Evolutionary conservation across 2,797 vertebrate genomes (phyloP), one percentile per base, ranked within the genome.

Genomic region (Apodemus agrarius): DNA sequence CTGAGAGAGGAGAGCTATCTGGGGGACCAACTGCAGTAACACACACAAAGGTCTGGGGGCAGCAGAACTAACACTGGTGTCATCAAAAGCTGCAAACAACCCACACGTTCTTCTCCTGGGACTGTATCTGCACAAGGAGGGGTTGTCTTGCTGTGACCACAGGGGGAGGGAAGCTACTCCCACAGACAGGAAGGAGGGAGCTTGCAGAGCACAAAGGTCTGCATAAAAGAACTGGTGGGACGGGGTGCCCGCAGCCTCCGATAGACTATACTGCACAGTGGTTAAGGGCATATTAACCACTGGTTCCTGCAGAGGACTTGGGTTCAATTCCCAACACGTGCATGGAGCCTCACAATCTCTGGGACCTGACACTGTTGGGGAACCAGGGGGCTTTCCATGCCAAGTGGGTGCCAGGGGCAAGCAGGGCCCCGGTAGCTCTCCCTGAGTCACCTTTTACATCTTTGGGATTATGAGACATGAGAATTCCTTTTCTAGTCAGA

Each of bases 401-500:
- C 52, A 43, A 49, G 57, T 61, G 49, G 67, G 61, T 19, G 29
- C 19, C 14, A 54, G 57, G 59, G 21, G 65, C 22, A 3, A 63
- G 43, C 43, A 46, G 61, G 24, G 29, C 17, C 37, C 5, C 8
- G 31, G 63, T 46, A 7, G 72, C 10, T 72, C 90, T 89, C 16
- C 43, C 43, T 52, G 31, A 7, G 2, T 59, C 52, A 14, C 2
- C 5, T 93, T 75, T 87, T 63, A 24, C 31, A 75, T 13, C 16
- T 90, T 84, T 72, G 40, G 61, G 82, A 89, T 82, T 57, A 24
- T 80, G 69, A 85, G 37, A 57, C 22, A 75, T 61, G 52, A 80
- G 57, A 59, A 89, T 83, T 76, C 84, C 69, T 81, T 88, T 92
- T 43, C 29, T 22, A 37, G 61, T 76, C 54, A 65, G 83, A 82